Evolutionary conservation across 2,888 invertebrate species (phyloP), one percentile per base, ranked within the genome.

Genomic region (Rugalucina vietnamica): DNA sequence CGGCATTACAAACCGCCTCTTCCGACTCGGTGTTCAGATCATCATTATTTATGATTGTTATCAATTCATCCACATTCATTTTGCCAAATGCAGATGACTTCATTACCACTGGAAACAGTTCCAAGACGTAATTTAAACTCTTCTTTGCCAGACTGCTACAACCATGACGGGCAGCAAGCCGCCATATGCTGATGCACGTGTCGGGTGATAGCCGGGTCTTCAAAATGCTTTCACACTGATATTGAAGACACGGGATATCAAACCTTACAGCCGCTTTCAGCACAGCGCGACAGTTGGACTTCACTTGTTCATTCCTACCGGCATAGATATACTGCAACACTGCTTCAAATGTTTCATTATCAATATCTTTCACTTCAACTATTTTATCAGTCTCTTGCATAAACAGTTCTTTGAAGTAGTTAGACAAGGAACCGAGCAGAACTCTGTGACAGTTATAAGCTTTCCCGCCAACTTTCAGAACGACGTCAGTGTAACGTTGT

Each of bases 11-110:
- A 39, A 97, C 97, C 77, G 96, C 95, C 94, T 97, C 98, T 94
- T 98, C 98, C 91, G 97, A 97, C 91, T 97, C 97, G 0, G 98
- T 98, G 94, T 98, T 98, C 43, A 98, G 95, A 93, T 97, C 97
- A 93, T 98, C 98, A 76, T 93, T 97, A 70, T 97, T 96, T 86
- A 98, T 97, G 76, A 98, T 96, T 79, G 96, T 96, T 84, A 96
- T 96, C 36, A 98, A 95, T 93, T 98, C 97, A 27, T 97, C 96
- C 36, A 97, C 95, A 12, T 96, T 95, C 97, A 97, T 93, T 96
- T 89, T 88, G 27, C 89, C 83, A 79, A 91, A 92, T 50, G 92
- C 92, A 29, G 88, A 87, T 4, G 79, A 75, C n/a, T 86, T 82
- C 1, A 86, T 75, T 14, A 91, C 82, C 0, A 84, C 84, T 1